A percentile compares a stretch with the other conserved stretches of the same genome.
phyloP scores from a whole-genome alignment of 2,797 vertebrate species.

The Florisuga fusca region DNA sequence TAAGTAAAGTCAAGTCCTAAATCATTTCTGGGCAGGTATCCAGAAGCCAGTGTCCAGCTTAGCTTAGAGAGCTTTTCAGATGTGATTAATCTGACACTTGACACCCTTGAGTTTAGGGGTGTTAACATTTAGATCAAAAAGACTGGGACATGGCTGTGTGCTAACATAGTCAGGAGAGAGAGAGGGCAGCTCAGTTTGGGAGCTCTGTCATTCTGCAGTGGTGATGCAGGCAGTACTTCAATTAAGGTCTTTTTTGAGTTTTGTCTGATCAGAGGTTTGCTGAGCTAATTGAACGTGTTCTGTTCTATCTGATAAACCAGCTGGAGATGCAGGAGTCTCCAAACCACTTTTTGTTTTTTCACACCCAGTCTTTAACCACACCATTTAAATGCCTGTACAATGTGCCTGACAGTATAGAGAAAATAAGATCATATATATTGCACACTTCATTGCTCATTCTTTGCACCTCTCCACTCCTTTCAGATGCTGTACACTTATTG shows the following conservation, averaged over 20 bases:
- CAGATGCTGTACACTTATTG: not conserved
- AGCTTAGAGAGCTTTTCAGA: not conserved
- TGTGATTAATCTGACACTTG: not conserved
- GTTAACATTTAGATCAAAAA: not conserved
- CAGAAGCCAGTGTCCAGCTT: not conserved
- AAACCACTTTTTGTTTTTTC: not conserved
- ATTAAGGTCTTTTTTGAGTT: not conserved
- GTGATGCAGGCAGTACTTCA: not conserved
- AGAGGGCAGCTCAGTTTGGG: not conserved
- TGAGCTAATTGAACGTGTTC: not conserved
- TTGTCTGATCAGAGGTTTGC: slow-evolving; percentile 38
- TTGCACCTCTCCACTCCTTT: not conserved
- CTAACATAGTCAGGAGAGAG: not conserved
- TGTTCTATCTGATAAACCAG: not conserved
- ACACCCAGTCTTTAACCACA: not conserved
- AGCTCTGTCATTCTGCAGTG: not conserved
- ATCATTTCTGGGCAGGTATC: not conserved
- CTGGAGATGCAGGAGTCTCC: not conserved
- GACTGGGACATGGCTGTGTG: not conserved
- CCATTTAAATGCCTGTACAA: not conserved
- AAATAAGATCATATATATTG: not conserved
- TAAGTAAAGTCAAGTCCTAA: not conserved
- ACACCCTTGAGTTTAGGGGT: not conserved
- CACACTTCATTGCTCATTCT: not conserved
- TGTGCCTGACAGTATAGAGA: not conserved